Base-by-base conservation (phyloP, 2,888 invertebrate species). In the Microctonus brassicae region DNA sequence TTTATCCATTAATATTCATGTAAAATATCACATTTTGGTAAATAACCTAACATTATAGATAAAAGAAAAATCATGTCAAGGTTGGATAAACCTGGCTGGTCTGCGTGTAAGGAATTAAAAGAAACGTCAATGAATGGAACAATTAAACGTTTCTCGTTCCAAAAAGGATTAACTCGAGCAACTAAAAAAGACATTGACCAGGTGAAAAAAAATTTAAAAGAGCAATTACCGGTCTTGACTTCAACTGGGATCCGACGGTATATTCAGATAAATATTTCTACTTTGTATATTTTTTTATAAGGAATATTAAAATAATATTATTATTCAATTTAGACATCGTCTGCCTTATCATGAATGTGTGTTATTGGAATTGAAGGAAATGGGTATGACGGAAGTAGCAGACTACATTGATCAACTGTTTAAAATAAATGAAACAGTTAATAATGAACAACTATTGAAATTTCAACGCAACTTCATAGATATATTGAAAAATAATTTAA, bases 301-400 rank as follows among this genome's bases (percentile, higher is more conserved):
- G 17, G 4, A n/a, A n/a, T 0, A 1, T 20, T 2, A 47, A 47
- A 7, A 1, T 17, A 47, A n/a, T 36, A 36, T 10, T 36, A 47
- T 47, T 47, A 17, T 47, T 17, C 17, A 17, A 47, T 47, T 6
- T 75, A 91, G 92, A 78, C 88, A 88, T 76, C 89, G 89, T 73
- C 69, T 89, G 34, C 90, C 91, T 0, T 83, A 90, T 62, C 85
- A 90, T 79, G 88, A 91, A 81, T 91, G 91, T 33, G 82, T 91
- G 0, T 83, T 91, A 39, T 75, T 89, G 10, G 91, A 92, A 80
- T 79, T 92, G 2, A 81, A 84, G 69, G 92, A 92, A 81, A 80
- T 87, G 0, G 90, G 90, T 0, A 90, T 86, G 73, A 66, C 72
- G 0, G 89, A 89, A 72, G 88, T 91, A 0, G 88, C 90, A 0